Evolutionary conservation across 2,888 invertebrate species (phyloP).

Genomic region (Plebejus melissa): DNA sequence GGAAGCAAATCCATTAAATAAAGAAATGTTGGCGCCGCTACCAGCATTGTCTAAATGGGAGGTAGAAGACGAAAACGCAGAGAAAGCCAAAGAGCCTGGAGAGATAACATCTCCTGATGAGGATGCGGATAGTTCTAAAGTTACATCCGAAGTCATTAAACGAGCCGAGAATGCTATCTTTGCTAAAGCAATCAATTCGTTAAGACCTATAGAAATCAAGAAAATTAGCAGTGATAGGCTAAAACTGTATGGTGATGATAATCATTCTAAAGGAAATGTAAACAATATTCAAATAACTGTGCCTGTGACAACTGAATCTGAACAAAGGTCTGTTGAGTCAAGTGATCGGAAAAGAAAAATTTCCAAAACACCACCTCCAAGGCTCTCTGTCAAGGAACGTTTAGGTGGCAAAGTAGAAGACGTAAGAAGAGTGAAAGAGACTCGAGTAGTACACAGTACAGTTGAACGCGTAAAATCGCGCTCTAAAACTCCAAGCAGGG

Average conservation of each 20-base stretch:
- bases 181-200: slow-evolving; percentile 91
- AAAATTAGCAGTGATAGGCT: slow-evolving; percentile 85
- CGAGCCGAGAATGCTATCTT: slow-evolving; percentile 95
- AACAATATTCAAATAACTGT: slow-evolving; percentile 79
- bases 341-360: slow-evolving; percentile 64
- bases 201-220: slow-evolving; percentile 87
- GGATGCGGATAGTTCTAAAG: slow-evolving; percentile 81
- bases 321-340: slow-evolving; percentile 69
- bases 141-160: slow-evolving; percentile 92
- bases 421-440: slow-evolving; percentile 71
- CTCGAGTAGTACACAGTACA: slow-evolving; percentile 74
- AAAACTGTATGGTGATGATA: slow-evolving; percentile 80
- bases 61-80: slow-evolving; percentile 79
- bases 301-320: slow-evolving; percentile 60
- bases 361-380: slow-evolving; percentile 79
- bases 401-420: slow-evolving; percentile 87
- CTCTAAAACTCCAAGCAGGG: slow-evolving; percentile 72
- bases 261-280: slow-evolving; percentile 55
- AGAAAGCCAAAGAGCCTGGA: slow-evolving; percentile 67
- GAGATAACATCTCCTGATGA: slow-evolving; percentile 70
- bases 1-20: slow-evolving; percentile 55
- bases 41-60: slow-evolving; percentile 95
- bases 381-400: slow-evolving; percentile 88
- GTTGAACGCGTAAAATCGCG: slow-evolving; percentile 76
- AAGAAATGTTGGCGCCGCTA: slow-evolving; percentile 84